These are phyloP conservation scores for Luscinia megarhynchos DNA, from an alignment of 2,797 vertebrate genomes.

Conservation along the genomic window DNA sequence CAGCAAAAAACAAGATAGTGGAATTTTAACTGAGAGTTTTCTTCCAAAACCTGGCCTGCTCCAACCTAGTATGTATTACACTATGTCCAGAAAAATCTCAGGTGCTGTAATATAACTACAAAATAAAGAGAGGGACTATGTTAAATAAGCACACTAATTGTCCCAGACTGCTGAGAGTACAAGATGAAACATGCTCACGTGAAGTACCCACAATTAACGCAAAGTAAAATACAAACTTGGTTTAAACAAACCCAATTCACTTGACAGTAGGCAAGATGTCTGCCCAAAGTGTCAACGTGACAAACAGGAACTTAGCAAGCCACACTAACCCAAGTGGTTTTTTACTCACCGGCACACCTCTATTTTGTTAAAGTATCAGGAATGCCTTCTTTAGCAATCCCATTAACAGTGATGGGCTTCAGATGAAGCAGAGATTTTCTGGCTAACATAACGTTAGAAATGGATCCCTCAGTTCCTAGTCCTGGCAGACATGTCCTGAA, in stretches of 20 bases:
- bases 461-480: not conserved
- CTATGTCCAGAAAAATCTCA: not conserved
- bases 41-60: not conserved
- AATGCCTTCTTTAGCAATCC: not conserved
- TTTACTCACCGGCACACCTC: not conserved
- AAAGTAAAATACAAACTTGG: not conserved
- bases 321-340: not conserved
- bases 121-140: not conserved
- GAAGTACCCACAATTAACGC: not conserved
- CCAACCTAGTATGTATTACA: not conserved
- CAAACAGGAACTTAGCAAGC: not conserved
- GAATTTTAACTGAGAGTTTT: not conserved
- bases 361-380: not conserved
- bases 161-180: not conserved
- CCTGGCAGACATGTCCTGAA: not conserved
- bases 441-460: not conserved
- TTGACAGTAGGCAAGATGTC: not conserved
- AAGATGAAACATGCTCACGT: not conserved
- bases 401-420: not conserved
- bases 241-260: conserved; percentile 7
- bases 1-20: not conserved
- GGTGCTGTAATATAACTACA: not conserved
- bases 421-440: not conserved
- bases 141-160: conserved; percentile 6
- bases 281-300: not conserved